These are phyloP conservation scores for Aporophyla nigra DNA, from an alignment of 2,888 invertebrate species.

Conservation along the genomic window DNA sequence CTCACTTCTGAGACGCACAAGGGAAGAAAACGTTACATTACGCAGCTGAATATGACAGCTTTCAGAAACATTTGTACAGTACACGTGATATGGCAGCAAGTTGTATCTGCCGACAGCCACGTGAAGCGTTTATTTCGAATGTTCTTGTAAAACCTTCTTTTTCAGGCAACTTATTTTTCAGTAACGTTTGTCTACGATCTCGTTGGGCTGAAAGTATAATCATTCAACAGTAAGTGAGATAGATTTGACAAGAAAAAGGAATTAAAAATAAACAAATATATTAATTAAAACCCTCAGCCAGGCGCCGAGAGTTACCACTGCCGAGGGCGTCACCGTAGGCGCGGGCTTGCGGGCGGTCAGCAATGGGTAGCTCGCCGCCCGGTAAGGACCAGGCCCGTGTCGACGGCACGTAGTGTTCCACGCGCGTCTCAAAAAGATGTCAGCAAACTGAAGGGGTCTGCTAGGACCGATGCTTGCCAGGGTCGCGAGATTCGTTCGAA, in stretches of 20 bases:
- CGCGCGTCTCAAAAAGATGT: no score
- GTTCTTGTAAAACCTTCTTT: background rate
- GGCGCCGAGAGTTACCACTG: no score
- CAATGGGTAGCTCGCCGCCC: no score
- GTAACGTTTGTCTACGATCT: background rate
- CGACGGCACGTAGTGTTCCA: no score
- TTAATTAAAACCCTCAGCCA: no score
- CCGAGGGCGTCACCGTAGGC: no score
- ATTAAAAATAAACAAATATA: background rate
- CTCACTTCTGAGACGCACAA: background rate
- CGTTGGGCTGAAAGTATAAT: no score
- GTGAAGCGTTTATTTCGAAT: background rate
- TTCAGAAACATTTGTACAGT: conserved; percentile 18
- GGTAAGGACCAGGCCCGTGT: no score
- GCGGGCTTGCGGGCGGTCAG: no score
- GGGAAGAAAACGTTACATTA: background rate
- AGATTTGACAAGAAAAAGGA: background rate
- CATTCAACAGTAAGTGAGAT: background rate
- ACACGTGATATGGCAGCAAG: conserved; percentile 21
- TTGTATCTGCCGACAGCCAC: conserved; percentile 21
- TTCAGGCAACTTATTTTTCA: background rate
- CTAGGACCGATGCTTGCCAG: no score
- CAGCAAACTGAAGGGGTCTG: no score
- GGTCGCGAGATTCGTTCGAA: no score
- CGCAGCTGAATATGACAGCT: conserved; percentile 29